Evolutionary conservation across 1,140 invertebrate genomes (phyloP).

Genomic region (Steinernema khuongi): DNA sequence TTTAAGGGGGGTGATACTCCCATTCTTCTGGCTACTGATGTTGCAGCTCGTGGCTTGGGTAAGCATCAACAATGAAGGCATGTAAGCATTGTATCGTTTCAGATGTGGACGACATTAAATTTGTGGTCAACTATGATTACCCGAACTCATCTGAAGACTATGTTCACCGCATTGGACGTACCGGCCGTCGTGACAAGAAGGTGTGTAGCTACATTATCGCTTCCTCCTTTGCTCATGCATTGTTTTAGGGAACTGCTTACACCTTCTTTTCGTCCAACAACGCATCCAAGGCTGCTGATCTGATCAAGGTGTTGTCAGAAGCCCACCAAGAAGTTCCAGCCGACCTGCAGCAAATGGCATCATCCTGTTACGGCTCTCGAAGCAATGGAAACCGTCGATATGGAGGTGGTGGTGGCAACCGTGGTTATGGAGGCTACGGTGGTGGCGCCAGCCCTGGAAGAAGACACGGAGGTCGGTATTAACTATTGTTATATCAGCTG

Average conservation of each 20-base stretch:
- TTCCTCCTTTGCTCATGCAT: not conserved
- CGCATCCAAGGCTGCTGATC: constrained; percentile 60
- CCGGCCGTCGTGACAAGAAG: constrained; percentile 75
- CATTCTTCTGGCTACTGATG: constrained; percentile 94
- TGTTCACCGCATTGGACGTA: constrained; percentile 95
- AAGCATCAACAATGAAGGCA: constrained; percentile 61
- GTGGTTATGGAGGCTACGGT: constrained; percentile 17
- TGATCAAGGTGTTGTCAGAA: constrained; percentile 54
- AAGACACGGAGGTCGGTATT: not conserved
- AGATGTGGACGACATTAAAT: constrained; percentile 99
- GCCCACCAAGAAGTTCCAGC: constrained; percentile 50
- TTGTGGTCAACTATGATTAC: constrained; percentile 99
- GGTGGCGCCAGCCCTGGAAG: not conserved
- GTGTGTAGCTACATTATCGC: constrained; percentile 23
- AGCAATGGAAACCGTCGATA: constrained; percentile 20
- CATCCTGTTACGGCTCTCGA: constrained; percentile 18
- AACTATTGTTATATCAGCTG: too few relatives aligned
- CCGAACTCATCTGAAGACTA: constrained; percentile 97
- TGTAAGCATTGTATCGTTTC: constrained; percentile 57
- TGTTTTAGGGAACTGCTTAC: constrained; percentile 78
- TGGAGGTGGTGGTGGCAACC: constrained; percentile 22
- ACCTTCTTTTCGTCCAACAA: constrained; percentile 93
- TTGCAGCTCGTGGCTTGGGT: constrained; percentile 94
- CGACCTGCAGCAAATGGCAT: constrained; percentile 36
- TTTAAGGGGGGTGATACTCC: constrained; percentile 83